Evolutionary conservation across 2,888 invertebrate genomes (phyloP).

Genomic region (Melipona bicolor): DNA sequence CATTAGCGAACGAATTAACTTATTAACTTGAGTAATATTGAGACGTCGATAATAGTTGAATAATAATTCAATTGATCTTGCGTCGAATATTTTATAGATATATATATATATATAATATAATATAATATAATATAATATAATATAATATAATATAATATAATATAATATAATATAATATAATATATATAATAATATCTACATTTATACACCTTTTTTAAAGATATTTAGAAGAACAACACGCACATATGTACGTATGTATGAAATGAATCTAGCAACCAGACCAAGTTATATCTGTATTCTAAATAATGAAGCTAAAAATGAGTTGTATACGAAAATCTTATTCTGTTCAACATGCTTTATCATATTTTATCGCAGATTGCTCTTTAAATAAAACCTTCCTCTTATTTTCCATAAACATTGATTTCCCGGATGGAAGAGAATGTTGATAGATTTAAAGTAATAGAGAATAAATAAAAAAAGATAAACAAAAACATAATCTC

Average conservation of each 20-base stretch:
- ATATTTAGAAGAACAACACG: conserved; percentile 15
- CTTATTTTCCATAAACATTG: too few relatives aligned
- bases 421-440: too few relatives aligned
- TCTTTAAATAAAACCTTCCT: too few relatives aligned
- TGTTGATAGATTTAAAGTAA: too few relatives aligned
- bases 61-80: background rate
- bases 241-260: background rate
- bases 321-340: background rate
- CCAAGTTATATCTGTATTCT: background rate
- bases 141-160: too few relatives aligned
- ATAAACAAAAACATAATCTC: too few relatives aligned
- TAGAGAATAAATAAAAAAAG: too few relatives aligned
- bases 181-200: background rate
- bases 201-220: background rate
- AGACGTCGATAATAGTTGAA: background rate
- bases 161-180: too few relatives aligned
- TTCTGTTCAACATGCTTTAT: background rate
- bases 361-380: too few relatives aligned
- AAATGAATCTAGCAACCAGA: background rate
- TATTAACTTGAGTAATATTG: conserved; percentile 34
- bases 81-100: conserved; percentile 23
- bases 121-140: too few relatives aligned
- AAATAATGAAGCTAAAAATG: background rate
- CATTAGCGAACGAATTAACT: conserved; percentile 44
- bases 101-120: background rate